Evolutionary conservation across 1,140 invertebrate species (phyloP), one percentile per base, ranked within the genome.

Genomic region (Paramacrobiotus metropolitanus): DNA sequence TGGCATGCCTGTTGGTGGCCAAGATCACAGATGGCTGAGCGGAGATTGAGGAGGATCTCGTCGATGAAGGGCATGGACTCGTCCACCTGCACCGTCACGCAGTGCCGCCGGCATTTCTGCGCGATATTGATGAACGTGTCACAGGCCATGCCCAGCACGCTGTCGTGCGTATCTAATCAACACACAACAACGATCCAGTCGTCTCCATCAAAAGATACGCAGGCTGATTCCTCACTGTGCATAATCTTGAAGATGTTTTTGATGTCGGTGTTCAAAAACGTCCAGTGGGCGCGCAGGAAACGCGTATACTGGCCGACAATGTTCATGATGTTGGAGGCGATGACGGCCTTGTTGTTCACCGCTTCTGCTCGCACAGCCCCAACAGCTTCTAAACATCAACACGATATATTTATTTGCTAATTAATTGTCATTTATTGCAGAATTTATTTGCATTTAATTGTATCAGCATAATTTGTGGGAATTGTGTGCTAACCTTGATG

Each of bases 301-400:
- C 94, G 78, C 59, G 95, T 95, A 78, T 99, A 99, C 71, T 99
- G 95, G 29, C 95, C 95, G 31, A 99, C 95, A 64, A 99, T 94
- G 74, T 99, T 99, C 95, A 99, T 99, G 65, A 99, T 99, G 73
- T 99, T n/a, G n/a, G n/a, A n/a, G n/a, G n/a, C n/a, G n/a, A n/a
- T n/a, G n/a, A n/a, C n/a, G n/a, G n/a, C n/a, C 98, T 63, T 98
- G 92, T 73, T 99, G 95, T 75, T 95, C 99, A 15, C 99, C 74
- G 1, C 92, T 91, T n/a, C n/a, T n/a, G n/a, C n/a, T n/a, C n/a
- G n/a, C n/a, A n/a, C n/a, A n/a, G n/a, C n/a, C n/a, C n/a, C 31
- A 99, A 78, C 59, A 99, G 77, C 74, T 99, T 94, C 75, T 73
- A 48, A 45, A 64, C n/a, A n/a, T n/a, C n/a, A n/a, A n/a, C n/a